Conservation (phyloP, 2,797 vertebrate species). For the Tragopan temminckii region DNA sequence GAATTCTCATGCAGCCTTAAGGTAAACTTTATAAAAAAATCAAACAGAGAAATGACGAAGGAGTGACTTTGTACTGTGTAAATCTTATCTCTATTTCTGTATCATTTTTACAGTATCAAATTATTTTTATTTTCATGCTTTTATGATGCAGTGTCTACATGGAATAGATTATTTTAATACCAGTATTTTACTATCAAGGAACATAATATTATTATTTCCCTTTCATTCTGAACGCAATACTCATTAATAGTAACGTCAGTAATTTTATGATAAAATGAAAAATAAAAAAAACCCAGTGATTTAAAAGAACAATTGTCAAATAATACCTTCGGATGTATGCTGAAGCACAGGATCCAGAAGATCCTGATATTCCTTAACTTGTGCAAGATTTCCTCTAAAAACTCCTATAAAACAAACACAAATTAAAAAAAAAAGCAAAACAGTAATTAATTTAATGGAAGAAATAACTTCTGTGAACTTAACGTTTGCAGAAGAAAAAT, state of each 20-base stretch:
- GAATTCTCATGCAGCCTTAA: neutral
- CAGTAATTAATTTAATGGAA: neutral
- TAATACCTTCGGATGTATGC: slow-evolving; percentile 89
- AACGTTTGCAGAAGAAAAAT: neutral
- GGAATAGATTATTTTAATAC: neutral
- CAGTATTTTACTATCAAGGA: neutral
- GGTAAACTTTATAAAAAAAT: neutral
- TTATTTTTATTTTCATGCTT: neutral
- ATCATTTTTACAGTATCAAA: neutral
- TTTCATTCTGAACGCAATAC: neutral
- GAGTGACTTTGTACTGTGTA: neutral
- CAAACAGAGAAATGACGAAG: neutral
- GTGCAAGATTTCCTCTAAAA: slow-evolving; percentile 89
- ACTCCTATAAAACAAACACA: slow-evolving; percentile 83
- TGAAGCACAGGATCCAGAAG: slow-evolving; percentile 92
- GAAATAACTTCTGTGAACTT: neutral
- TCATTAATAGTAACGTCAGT: neutral
- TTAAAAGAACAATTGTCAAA: neutral
- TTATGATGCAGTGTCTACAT: neutral
- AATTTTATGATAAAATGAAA: neutral
- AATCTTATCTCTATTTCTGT: neutral
- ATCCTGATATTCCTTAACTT: slow-evolving; percentile 93
- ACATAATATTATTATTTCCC: neutral
- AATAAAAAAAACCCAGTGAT: neutral
- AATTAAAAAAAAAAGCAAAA: neutral